Evolutionary conservation across 2,797 vertebrate genomes (phyloP), one percentile per base, ranked within the genome.

Genomic region (Morelia viridis): DNA sequence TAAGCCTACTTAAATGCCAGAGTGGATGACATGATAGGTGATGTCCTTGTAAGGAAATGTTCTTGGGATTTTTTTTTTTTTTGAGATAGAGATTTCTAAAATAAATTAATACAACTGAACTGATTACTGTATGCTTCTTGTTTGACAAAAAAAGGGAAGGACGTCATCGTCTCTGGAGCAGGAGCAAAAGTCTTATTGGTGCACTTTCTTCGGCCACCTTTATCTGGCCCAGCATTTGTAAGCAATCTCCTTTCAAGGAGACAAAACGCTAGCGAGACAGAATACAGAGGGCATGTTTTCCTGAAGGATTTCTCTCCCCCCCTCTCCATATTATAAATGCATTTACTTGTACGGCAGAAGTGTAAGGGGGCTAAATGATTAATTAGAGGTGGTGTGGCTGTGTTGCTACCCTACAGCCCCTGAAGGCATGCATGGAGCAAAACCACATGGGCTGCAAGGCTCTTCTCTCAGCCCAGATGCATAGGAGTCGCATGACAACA

Each of bases 391-490:
- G 35, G 88, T 26, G 2, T 5, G 85, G 88, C 62, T 17, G 2
- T 53, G 85, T 65, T 31, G 64, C 57, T 93, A 71, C 46, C 64
- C 26, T 5, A 31, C 26, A 28, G 88, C 12, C 89, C 61, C 61
- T 85, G 58, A 89, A 62, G 35, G 41, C 62, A 1, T 17, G 64
- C 92, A 41, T 19, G 12, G 89, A 91, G 19, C 13, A 56, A 89
- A 89, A 95, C 41, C n/a, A 71, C 62, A 71, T 4, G 60, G 19
- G 41, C 1, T 90, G 15, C 26, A 90, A 86, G 11, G 85, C 88
- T 94, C 46, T 15, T 92, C 91, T 58, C 85, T 50, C 19, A 53
- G 22, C 88, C 88, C 83, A 93, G n/a, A 93, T 91, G 85, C 31
- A 94, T 91, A 60, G 91, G 88, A 17, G n/a, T 83, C 80, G 93